A percentile compares a stretch with the other conserved stretches of the same genome.
Evolutionary conservation across 1,140 invertebrate species (phyloP).

Genomic region (Saccostrea echinata): DNA sequence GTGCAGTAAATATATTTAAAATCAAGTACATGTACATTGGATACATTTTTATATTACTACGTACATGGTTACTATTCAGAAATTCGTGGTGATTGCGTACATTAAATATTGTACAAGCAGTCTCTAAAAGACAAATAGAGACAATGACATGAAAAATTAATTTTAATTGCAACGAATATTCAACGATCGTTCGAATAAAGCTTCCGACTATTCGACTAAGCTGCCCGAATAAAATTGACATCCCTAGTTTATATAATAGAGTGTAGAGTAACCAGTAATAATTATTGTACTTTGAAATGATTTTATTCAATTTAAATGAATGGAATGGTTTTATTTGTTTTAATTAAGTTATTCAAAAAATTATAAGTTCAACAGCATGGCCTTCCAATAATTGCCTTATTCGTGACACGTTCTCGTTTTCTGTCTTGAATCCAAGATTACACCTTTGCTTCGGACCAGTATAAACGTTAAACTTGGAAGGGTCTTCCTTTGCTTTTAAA

Average conservation of each 20-base stretch:
- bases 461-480: slow-evolving; percentile 9
- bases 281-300: not conserved
- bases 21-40: no score
- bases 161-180: no score
- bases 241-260: not conserved
- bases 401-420: not conserved
- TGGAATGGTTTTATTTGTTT: not conserved
- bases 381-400: slow-evolving; percentile 15
- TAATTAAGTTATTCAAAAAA: not conserved
- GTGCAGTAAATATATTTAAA: no score
- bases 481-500: slow-evolving; percentile 19
- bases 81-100: no score
- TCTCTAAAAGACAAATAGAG: no score
- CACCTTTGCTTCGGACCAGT: slow-evolving; percentile 5
- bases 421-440: slow-evolving; percentile 33
- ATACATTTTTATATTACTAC: no score
- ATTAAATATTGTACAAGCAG: no score
- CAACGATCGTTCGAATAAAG: no score
- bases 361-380: not conserved
- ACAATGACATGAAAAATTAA: no score
- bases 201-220: not conserved
- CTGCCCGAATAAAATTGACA: not conserved
- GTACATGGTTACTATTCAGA: no score
- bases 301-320: not conserved
- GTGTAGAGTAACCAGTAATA: not conserved